Evolutionary conservation across 2,113 vertebrate genomes (phyloP).

Genomic region (Catharus minimus): DNA sequence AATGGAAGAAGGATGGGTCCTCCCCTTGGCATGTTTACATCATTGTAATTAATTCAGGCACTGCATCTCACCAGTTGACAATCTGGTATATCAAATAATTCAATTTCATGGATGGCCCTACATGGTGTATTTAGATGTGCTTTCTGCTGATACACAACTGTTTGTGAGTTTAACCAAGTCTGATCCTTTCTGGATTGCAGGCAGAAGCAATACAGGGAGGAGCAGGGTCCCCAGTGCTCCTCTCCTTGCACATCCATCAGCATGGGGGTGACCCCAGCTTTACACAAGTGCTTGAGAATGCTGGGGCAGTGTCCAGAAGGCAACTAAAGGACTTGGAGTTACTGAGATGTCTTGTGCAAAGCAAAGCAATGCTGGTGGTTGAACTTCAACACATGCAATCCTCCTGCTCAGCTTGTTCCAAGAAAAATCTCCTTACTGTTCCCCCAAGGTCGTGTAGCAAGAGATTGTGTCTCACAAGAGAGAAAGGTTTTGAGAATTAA

Average conservation of each 20-base stretch:
- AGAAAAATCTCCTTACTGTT: rapidly evolving
- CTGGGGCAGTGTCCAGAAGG: neutral
- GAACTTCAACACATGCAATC: neutral
- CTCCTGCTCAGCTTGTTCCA: neutral
- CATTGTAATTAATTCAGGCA: neutral
- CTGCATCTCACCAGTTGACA: neutral
- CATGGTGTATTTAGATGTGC: neutral
- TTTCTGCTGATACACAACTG: neutral
- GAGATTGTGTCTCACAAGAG: neutral
- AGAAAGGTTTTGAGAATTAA: neutral
- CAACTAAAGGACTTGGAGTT: neutral
- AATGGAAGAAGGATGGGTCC: neutral
- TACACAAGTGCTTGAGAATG: neutral
- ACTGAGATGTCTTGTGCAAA: neutral
- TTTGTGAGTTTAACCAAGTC: neutral
- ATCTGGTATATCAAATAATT: neutral
- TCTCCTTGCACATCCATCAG: neutral
- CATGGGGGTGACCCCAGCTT: rapidly evolving
- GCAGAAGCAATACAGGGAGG: neutral
- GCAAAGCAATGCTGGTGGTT: neutral
- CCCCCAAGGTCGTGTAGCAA: neutral
- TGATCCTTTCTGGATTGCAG: neutral
- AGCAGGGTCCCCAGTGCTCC: neutral
- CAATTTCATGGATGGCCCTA: constrained; percentile 18
- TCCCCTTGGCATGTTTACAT: neutral